Evolutionary conservation across 2,113 vertebrate genomes (phyloP).

Genomic region (Trogon surrucura): DNA sequence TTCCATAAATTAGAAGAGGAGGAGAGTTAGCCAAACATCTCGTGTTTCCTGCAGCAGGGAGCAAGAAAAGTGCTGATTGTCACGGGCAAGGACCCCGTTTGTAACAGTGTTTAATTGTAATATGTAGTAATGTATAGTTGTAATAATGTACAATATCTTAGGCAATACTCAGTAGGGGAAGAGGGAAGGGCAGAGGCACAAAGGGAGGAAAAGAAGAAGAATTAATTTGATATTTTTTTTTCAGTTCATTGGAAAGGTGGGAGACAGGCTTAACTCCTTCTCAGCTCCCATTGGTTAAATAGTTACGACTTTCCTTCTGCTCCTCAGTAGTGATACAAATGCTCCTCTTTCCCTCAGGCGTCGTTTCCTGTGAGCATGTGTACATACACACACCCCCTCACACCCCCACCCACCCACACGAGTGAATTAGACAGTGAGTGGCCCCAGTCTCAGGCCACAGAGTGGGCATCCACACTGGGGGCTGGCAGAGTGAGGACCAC

Average conservation of each 20-base stretch:
- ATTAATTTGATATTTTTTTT: background rate
- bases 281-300: background rate
- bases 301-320: background rate
- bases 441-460: background rate
- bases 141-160: background rate
- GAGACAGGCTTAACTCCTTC: background rate
- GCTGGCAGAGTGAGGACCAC: fast-evolving
- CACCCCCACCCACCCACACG: fast-evolving
- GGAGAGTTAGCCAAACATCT: background rate
- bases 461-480: fast-evolving
- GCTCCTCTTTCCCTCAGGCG: background rate
- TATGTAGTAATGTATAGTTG: background rate
- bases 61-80: background rate
- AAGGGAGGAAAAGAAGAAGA: background rate
- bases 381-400: fast-evolving
- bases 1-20: slow-evolving; percentile 19
- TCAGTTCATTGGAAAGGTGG: background rate
- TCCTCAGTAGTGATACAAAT: fast-evolving
- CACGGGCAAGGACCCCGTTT: background rate
- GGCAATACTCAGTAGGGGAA: background rate
- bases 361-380: background rate
- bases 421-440: background rate
- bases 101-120: too few species aligned
- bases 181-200: background rate
- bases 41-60: background rate